phyloP scores from a whole-genome alignment of 2,797 vertebrate species.

The Lepus oiostolus region DNA sequence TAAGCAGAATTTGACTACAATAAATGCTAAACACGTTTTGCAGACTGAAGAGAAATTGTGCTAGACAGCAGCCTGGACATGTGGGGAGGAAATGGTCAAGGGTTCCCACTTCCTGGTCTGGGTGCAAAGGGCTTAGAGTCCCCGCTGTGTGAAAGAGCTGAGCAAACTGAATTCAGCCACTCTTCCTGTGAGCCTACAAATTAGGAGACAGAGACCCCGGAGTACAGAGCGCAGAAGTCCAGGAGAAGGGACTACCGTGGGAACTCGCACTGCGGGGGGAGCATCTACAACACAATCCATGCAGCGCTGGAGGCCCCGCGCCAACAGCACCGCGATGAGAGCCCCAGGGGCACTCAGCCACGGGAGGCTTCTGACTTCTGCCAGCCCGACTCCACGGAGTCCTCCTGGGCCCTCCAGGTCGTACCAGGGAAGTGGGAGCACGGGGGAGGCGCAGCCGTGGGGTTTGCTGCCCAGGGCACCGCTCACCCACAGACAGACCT shows the following conservation, averaged over 20 bases:
- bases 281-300: neutral
- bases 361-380: neutral
- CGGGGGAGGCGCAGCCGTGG: neutral
- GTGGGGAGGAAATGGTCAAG: neutral
- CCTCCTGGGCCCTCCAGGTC: neutral
- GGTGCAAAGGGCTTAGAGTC: neutral
- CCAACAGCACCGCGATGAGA: neutral
- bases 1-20: neutral
- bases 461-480: no score
- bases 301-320: neutral
- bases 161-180: neutral
- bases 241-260: neutral
- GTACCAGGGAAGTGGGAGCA: no score
- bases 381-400: neutral
- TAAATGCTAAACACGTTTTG: neutral
- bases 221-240: neutral
- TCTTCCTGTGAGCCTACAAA: neutral
- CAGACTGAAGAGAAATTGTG: neutral
- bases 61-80: neutral
- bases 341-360: neutral
- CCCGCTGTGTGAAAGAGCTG: neutral
- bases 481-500: neutral
- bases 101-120: neutral
- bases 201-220: neutral
- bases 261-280: neutral